Evolutionary conservation across 2,888 invertebrate species (phyloP).

Genomic region (Sarcophaga subvicina): DNA sequence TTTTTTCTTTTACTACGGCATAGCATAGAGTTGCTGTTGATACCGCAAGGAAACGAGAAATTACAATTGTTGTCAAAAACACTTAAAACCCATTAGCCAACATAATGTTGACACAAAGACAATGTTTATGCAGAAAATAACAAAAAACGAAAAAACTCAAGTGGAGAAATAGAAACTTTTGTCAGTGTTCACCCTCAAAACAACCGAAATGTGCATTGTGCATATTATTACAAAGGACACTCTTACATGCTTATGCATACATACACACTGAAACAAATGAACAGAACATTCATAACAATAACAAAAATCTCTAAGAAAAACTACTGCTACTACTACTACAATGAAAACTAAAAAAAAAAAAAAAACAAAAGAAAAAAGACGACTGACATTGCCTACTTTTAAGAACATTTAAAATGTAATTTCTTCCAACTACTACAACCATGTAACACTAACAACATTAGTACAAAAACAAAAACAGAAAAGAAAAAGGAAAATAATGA

Average conservation of each 20-base stretch:
- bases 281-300: slow-evolving; percentile 32
- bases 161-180: slow-evolving; percentile 54
- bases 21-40: slow-evolving; percentile 28
- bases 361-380: slow-evolving; percentile 20
- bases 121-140: slow-evolving; percentile 60
- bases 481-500: too few relatives aligned
- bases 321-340: not conserved
- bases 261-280: not conserved
- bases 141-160: too few relatives aligned
- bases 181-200: slow-evolving; percentile 56
- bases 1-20: not conserved
- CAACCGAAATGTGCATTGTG: slow-evolving; percentile 66
- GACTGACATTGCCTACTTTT: slow-evolving; percentile 58
- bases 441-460: slow-evolving; percentile 7
- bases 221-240: slow-evolving; percentile 63
- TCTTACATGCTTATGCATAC: too few relatives aligned
- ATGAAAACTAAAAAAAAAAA: slow-evolving; percentile 26
- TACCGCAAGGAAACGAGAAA: slow-evolving; percentile 68
- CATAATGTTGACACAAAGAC: slow-evolving; percentile 69
- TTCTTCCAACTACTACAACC: slow-evolving; percentile 12
- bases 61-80: slow-evolving; percentile 70
- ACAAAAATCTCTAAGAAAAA: slow-evolving; percentile 23
- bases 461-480: not conserved
- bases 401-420: slow-evolving; percentile 56
- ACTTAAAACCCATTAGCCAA: slow-evolving; percentile 69